These are phyloP conservation scores for Epinephelus fuscoguttatus DNA, from an alignment of 2,113 vertebrate genomes.

Conservation along the genomic window DNA sequence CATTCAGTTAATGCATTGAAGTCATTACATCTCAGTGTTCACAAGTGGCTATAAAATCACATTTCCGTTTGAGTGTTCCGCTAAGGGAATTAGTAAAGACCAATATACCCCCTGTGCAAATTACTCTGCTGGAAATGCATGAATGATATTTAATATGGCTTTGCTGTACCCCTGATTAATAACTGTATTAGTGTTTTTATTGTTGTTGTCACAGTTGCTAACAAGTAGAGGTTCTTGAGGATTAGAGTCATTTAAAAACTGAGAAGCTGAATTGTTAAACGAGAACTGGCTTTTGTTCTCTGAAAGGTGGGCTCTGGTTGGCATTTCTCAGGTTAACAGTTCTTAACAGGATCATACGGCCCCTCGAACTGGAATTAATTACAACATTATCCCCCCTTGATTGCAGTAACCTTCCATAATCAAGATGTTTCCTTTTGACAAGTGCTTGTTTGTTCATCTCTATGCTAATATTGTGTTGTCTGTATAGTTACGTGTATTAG, in stretches of 20 bases:
- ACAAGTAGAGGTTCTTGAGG: neutral
- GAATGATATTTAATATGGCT: constrained; percentile 20
- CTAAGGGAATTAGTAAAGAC: constrained; percentile 28
- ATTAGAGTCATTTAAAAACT: constrained; percentile 20
- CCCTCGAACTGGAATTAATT: constrained; percentile 56
- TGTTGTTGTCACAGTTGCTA: constrained; percentile 13
- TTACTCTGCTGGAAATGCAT: constrained; percentile 12
- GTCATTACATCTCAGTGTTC: neutral
- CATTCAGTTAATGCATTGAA: constrained; percentile 21
- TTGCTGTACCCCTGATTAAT: constrained; percentile 4
- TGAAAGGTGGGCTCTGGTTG: constrained; percentile 19
- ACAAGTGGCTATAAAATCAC: constrained; percentile 23
- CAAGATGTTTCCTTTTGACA: constrained; percentile 50
- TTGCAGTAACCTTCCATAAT: constrained; percentile 60
- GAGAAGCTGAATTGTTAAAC: constrained; percentile 40
- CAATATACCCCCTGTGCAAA: constrained; percentile 15
- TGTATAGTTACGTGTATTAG: constrained; percentile 36
- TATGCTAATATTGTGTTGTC: constrained; percentile 47
- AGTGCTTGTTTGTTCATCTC: constrained; percentile 60
- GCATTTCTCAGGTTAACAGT: constrained; percentile 64
- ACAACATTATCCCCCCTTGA: constrained; percentile 62
- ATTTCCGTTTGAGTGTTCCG: constrained; percentile 37
- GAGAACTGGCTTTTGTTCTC: constrained; percentile 19
- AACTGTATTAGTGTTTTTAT: constrained; percentile 5
- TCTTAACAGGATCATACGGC: constrained; percentile 40